A percentile compares a stretch with the other conserved stretches of the same genome.
Conservation (phyloP, 2,797 vertebrate genomes). For the Scarus forsteni region DNA sequence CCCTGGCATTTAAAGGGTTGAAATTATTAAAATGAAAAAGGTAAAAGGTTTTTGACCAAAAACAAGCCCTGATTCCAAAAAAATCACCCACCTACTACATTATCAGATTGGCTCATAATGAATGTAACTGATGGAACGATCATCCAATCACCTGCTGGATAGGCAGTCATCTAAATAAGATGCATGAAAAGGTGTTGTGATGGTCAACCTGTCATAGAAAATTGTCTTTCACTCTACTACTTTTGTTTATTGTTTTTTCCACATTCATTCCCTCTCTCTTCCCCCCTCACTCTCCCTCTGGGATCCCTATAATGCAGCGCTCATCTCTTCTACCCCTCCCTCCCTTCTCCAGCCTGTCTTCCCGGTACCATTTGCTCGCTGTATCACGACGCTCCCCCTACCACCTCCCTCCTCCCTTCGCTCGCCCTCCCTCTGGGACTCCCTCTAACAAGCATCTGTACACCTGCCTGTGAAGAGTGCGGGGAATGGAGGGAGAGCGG, state of each 20-base stretch:
- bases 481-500: neutral
- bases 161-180: too few relatives aligned
- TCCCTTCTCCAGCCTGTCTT: slow-evolving; percentile 28
- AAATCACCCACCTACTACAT: too few relatives aligned
- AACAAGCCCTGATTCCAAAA: too few relatives aligned
- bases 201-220: too few relatives aligned
- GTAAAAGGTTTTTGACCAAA: too few relatives aligned
- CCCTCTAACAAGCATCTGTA: slow-evolving; percentile 71
- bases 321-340: slow-evolving; percentile 45
- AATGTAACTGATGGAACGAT: too few relatives aligned
- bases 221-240: neutral
- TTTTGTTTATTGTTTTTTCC: neutral
- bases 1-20: too few relatives aligned
- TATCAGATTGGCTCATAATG: too few relatives aligned
- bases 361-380: slow-evolving; percentile 34
- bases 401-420: neutral
- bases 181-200: too few relatives aligned
- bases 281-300: slow-evolving; percentile 35
- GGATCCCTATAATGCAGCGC: slow-evolving; percentile 36
- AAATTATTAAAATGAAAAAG: too few relatives aligned
- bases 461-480: slow-evolving; percentile 42
- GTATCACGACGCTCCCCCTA: neutral
- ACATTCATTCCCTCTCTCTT: neutral
- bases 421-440: slow-evolving; percentile 56
- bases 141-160: too few relatives aligned